These are phyloP conservation scores for Lampris megalopsis DNA, from an alignment of 2,113 vertebrate genomes.

Conservation along the genomic window DNA sequence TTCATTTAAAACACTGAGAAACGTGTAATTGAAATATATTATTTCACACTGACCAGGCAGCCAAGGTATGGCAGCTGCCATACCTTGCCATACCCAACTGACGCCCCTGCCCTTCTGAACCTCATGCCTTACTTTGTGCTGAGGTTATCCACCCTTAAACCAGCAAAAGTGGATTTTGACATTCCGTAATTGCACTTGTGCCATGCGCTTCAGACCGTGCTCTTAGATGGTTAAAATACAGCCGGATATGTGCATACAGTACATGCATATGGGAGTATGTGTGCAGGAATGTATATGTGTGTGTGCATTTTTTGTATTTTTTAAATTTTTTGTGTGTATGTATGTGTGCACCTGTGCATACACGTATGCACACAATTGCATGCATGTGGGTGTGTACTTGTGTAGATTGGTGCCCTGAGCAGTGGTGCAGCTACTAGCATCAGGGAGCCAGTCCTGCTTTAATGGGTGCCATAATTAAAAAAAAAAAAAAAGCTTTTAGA, in stretches of 20 bases:
- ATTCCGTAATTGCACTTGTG: no score
- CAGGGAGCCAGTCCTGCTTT: conserved; percentile 63
- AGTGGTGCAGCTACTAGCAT: conserved; percentile 54
- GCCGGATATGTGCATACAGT: background rate
- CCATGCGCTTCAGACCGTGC: no score
- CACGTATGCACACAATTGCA: conserved; percentile 20
- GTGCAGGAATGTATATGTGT: background rate
- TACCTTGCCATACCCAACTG: no score
- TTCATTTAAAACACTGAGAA: no score
- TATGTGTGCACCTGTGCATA: conserved; percentile 56
- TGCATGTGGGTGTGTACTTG: conserved; percentile 5
- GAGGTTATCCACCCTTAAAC: no score
- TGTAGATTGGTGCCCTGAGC: conserved; percentile 52
- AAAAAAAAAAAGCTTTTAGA: conserved; percentile 88
- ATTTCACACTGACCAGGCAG: no score
- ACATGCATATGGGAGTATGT: no score
- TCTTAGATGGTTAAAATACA: background rate
- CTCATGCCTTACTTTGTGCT: no score
- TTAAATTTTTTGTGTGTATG: conserved; percentile 9
- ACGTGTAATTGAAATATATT: no score
- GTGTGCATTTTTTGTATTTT: background rate
- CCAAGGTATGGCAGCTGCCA: no score
- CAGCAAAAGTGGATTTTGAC: no score
- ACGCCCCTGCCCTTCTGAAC: no score
- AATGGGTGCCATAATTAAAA: conserved; percentile 84